Conservation (phyloP, 2,113 vertebrate genomes). For the Shinisaurus crocodilurus region DNA sequence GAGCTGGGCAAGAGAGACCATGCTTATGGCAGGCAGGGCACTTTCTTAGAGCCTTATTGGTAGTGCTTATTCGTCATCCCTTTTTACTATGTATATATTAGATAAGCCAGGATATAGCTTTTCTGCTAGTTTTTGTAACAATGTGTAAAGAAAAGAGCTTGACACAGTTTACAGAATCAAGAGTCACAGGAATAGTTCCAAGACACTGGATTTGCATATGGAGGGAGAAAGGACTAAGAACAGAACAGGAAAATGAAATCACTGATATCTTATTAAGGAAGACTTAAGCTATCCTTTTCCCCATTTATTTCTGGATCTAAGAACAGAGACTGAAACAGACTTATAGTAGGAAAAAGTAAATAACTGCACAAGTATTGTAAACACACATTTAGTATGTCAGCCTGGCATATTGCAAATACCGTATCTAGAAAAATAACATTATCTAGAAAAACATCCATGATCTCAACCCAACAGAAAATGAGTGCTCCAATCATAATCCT, state of each 20-base stretch:
- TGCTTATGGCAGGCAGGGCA: not conserved
- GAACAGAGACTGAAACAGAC: not conserved
- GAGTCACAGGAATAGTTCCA: not conserved
- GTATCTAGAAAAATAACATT: constrained; percentile 7
- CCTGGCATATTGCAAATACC: not conserved
- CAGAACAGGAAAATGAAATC: not conserved
- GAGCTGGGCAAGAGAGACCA: not conserved
- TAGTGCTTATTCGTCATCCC: too few species aligned
- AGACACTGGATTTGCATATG: not conserved
- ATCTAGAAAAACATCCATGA: not conserved
- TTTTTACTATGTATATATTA: not conserved
- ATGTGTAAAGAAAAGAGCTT: not conserved
- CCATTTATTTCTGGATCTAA: not conserved
- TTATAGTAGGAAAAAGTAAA: not conserved
- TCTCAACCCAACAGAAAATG: not conserved
- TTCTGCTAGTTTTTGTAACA: constrained; percentile 6
- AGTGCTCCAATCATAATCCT: not conserved
- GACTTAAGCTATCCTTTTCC: not conserved
- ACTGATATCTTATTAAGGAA: not conserved
- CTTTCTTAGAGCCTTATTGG: not conserved
- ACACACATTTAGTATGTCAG: not conserved
- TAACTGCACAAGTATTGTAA: not conserved
- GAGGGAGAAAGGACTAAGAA: not conserved
- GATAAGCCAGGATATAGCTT: not conserved
- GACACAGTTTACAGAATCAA: not conserved